phyloP scores from a whole-genome alignment of 2,113 vertebrate genomes.

The Labeo rohita region DNA sequence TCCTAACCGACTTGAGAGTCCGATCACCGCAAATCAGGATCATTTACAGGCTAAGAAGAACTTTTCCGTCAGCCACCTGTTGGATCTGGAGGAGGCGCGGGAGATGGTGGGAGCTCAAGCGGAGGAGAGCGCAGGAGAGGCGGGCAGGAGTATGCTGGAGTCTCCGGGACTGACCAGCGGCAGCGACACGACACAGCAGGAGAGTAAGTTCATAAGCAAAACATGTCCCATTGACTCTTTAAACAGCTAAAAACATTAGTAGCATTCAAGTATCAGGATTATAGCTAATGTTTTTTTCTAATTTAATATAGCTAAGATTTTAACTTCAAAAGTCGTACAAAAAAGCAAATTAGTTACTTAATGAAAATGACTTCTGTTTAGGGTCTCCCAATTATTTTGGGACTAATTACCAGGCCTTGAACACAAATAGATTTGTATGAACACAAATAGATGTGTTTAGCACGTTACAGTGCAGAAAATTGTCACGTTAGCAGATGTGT shows the following conservation, averaged over 20 bases:
- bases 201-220: conserved; percentile 79
- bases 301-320: not conserved
- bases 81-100: conserved; percentile 87
- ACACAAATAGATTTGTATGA: not conserved
- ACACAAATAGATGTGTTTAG: conserved; percentile 25
- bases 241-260: not conserved
- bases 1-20: conserved; percentile 80
- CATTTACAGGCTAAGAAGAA: conserved; percentile 89
- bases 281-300: not conserved
- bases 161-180: conserved; percentile 87
- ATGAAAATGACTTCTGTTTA: too few relatives aligned
- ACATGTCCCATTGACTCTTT: not conserved
- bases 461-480: conserved; percentile 27
- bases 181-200: conserved; percentile 88
- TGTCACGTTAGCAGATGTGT: conserved; percentile 41
- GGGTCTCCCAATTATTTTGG: too few relatives aligned
- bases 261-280: not conserved
- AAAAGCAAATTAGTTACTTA: too few relatives aligned
- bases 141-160: conserved; percentile 83
- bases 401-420: too few relatives aligned
- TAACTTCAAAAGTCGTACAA: not conserved
- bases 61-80: conserved; percentile 90
- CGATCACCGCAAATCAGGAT: conserved; percentile 79
- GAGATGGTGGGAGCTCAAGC: conserved; percentile 85
- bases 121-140: conserved; percentile 81